Base-by-base conservation (phyloP, 2,888 invertebrate species). In the Ametastegia equiseti region DNA sequence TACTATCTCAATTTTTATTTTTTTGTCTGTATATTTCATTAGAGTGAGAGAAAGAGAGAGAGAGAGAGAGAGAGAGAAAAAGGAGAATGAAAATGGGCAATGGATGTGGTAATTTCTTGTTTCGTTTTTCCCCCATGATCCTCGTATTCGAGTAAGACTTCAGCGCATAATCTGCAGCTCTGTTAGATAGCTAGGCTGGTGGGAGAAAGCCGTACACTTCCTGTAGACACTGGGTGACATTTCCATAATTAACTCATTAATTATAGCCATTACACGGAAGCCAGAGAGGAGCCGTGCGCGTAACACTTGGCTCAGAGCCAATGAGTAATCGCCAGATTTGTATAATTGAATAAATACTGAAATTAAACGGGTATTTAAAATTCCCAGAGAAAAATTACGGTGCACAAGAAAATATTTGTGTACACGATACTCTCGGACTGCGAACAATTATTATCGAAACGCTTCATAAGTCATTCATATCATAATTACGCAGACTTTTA, bases 161-260 rank as follows among this genome's bases (percentile, higher is more conserved):
- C 30, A 30, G 30, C 13, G 15, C 30, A 60, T 30, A 60, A 60
- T 60, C 60, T 60, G 19, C 65, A 65, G 65, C 39, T 19, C 9
- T 6, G 19, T 36, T 36, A n/a, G n/a, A 39, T 65, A 65, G n/a
- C 36, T 67, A 33, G n/a, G 39, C 39, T 36, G 11, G 23, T 67
- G 33, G 4, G 54, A 67, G 65, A 67, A 67, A 39, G 65, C 65
- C 65, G 30, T 60, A 60, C 39, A 39, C 65, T 67, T 67, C 65
- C 65, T 67, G 65, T 67, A 67, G 65, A 33, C 39, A 39, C 39
- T 19, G 39, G 65, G n/a, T 67, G 65, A 67, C 65, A 67, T 67
- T 67, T 67, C 65, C 65, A 67, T 67, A 67, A 67, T 67, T 67
- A 67, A 67, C 65, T 67, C 65, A 67, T 67, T 67, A 67, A 67